Evolutionary conservation across 2,888 invertebrate species (phyloP).

Genomic region (Melipona bicolor): DNA sequence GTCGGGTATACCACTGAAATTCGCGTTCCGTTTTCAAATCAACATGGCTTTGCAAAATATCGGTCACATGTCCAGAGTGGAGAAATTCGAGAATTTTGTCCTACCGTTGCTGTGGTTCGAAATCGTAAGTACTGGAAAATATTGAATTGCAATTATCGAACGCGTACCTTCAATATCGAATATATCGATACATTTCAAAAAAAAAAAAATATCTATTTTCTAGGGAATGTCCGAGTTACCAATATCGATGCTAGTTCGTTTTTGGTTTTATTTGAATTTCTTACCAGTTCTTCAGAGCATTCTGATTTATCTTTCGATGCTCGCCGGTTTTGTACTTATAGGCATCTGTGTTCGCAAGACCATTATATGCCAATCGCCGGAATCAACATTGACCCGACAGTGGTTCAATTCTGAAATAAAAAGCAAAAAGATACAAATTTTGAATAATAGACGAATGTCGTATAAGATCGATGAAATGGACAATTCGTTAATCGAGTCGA

Average conservation of each 20-base stretch:
- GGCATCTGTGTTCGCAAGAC: constrained; percentile 84
- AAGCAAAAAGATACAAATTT: constrained; percentile 74
- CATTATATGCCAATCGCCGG: constrained; percentile 73
- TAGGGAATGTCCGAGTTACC: constrained; percentile 91
- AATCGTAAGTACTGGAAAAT: constrained; percentile 89
- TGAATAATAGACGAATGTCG: constrained; percentile 75
- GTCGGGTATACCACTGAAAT: constrained; percentile 91
- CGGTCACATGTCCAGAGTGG: constrained; percentile 87
- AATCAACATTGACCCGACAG: constrained; percentile 56
- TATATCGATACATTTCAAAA: not conserved
- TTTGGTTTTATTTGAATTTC: constrained; percentile 90
- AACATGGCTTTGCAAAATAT: constrained; percentile 93
- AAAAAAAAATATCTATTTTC: constrained; percentile 1
- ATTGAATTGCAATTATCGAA: constrained; percentile 13
- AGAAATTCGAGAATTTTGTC: constrained; percentile 89
- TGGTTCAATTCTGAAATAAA: constrained; percentile 78
- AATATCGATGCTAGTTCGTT: constrained; percentile 86
- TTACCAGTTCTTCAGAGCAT: constrained; percentile 87
- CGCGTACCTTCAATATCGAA: not conserved
- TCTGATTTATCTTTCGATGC: constrained; percentile 86
- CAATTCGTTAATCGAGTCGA: constrained; percentile 81
- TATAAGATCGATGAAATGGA: constrained; percentile 82
- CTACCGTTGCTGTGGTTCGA: constrained; percentile 95
- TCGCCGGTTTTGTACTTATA: constrained; percentile 85
- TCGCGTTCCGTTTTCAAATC: constrained; percentile 93